Percentiles rank a stretch among this genome's conserved stretches.
phyloP scores from a whole-genome alignment of 2,797 vertebrate genomes.

The Steatocranus sp. region DNA sequence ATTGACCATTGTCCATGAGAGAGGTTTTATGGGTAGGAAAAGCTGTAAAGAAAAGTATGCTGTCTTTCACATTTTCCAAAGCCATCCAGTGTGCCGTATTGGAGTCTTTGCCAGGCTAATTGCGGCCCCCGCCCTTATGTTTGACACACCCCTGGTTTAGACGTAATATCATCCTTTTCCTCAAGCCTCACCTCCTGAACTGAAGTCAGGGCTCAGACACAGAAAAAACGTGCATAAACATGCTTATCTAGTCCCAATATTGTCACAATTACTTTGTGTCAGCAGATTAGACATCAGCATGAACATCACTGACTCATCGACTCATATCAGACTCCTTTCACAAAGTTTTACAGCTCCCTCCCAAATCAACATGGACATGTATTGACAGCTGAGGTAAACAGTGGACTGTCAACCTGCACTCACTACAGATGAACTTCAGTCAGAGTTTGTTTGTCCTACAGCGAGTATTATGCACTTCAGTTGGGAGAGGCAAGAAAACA shows the following conservation, averaged over 20 bases:
- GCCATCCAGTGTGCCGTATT: neutral
- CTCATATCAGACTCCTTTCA: neutral
- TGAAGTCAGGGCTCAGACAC: neutral
- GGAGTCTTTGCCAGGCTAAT: neutral
- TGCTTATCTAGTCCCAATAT: neutral
- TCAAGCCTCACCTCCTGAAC: neutral
- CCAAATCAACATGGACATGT: neutral
- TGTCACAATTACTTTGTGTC: neutral
- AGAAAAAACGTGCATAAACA: neutral
- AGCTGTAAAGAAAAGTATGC: accelerated
- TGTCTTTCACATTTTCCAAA: neutral
- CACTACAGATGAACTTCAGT: neutral
- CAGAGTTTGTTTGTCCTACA: neutral
- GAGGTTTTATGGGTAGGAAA: neutral
- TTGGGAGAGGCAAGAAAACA: too few species aligned
- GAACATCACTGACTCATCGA: neutral
- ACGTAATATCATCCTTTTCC: neutral
- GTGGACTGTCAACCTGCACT: accelerated
- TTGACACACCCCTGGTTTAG: neutral
- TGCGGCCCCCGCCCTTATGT: neutral
- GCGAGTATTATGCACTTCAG: neutral
- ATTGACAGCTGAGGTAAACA: neutral
- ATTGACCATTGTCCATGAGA: too few species aligned
- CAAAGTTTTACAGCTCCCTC: neutral
- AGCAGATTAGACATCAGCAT: neutral